Evolutionary conservation across 2,113 vertebrate species (phyloP).

Genomic region (Syngnathus typhle): DNA sequence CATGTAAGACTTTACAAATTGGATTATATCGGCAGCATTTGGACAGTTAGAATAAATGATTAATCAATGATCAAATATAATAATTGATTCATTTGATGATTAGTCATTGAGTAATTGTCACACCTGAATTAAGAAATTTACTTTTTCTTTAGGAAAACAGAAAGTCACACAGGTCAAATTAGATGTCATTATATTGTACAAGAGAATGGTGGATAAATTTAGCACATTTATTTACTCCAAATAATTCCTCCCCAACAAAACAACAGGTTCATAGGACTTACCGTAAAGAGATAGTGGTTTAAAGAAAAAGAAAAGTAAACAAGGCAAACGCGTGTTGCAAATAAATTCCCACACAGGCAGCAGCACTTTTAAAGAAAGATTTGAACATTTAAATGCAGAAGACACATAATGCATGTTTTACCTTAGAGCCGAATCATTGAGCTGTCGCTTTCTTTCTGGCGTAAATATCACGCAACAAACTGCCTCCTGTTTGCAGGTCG

Average conservation of each 20-base stretch:
- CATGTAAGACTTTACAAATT: too few relatives aligned
- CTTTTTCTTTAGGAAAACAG: too few relatives aligned
- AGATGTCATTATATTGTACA: not conserved
- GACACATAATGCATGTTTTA: conserved; percentile 40
- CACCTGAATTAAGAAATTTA: not conserved
- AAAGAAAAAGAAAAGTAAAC: not conserved
- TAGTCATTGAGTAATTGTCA: too few relatives aligned
- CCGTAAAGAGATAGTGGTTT: not conserved
- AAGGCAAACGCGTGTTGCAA: not conserved
- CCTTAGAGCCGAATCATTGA: conserved; percentile 46
- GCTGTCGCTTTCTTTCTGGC: conserved; percentile 16
- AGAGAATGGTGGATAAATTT: not conserved
- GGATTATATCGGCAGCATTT: too few relatives aligned
- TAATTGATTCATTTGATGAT: too few relatives aligned
- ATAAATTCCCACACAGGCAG: not conserved
- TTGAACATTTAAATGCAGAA: not conserved
- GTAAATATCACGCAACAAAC: conserved; percentile 19
- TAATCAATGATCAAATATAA: too few relatives aligned
- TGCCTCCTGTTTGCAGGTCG: not conserved
- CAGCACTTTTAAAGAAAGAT: not conserved
- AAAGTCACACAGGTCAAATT: too few relatives aligned
- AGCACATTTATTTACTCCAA: not conserved
- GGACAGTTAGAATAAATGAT: too few relatives aligned
- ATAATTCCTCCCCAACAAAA: not conserved
- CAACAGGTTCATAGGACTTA: not conserved